Percentiles rank a stretch among this genome's conserved stretches.
These are phyloP conservation scores for Platycheirus albimanus DNA, from an alignment of 2,888 invertebrate species.

Conservation along the genomic window DNA sequence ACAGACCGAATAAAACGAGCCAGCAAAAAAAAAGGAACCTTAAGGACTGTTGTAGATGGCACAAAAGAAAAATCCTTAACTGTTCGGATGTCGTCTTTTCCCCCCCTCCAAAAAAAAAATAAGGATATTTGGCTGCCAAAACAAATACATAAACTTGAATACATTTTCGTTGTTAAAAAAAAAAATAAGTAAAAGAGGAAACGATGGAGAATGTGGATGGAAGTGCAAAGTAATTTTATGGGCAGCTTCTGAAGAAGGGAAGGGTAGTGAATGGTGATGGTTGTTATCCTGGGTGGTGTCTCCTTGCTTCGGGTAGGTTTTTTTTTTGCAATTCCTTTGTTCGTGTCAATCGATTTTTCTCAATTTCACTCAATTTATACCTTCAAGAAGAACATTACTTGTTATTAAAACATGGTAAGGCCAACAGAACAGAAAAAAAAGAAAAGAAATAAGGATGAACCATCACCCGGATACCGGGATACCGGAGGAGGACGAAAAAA, in stretches of 20 bases:
- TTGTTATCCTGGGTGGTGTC: slow-evolving; percentile 1
- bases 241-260: slow-evolving; percentile 32
- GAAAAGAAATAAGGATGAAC: neutral
- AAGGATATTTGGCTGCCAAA: slow-evolving; percentile 65
- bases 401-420: slow-evolving; percentile 52
- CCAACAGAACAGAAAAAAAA: slow-evolving; percentile 1
- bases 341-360: slow-evolving; percentile 72
- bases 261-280: slow-evolving; percentile 35
- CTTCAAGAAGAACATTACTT: slow-evolving; percentile 43
- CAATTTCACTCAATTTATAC: slow-evolving; percentile 63
- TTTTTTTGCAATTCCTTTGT: slow-evolving; percentile 34
- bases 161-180: neutral
- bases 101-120: neutral
- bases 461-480: slow-evolving; percentile 13
- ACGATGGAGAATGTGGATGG: slow-evolving; percentile 25
- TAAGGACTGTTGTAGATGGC: slow-evolving; percentile 17
- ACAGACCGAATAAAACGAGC: neutral
- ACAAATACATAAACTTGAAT: slow-evolving; percentile 54
- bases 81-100: slow-evolving; percentile 52
- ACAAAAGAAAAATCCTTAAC: slow-evolving; percentile 59
- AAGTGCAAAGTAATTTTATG: slow-evolving; percentile 69
- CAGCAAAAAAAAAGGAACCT: slow-evolving; percentile 13
- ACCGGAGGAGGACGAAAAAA: neutral
- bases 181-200: slow-evolving; percentile 16
- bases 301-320: slow-evolving; percentile 8